Evolutionary conservation across 2,797 vertebrate genomes (phyloP).

Genomic region (Alcedo quadribrachys): DNA sequence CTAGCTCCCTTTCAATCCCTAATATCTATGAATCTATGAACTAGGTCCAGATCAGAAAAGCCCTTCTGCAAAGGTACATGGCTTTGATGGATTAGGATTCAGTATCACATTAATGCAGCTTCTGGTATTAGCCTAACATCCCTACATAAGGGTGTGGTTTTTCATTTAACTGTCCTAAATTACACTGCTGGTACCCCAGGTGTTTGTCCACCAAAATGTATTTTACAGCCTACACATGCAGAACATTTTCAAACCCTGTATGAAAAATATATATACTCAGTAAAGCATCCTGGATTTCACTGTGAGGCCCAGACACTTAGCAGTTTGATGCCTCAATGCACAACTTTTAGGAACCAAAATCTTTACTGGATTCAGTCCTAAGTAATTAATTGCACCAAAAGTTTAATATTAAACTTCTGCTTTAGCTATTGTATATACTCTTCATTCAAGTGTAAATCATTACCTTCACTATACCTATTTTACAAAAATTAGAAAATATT

Average conservation of each 20-base stretch:
- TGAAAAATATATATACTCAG: not conserved
- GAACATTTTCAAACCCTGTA: not conserved
- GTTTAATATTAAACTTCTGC: not conserved
- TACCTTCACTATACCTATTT: not conserved
- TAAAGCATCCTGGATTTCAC: not conserved
- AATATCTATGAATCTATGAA: no score
- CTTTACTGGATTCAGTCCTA: not conserved
- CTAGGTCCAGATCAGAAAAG: not conserved
- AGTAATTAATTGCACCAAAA: not conserved
- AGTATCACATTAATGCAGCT: not conserved
- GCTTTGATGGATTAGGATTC: not conserved
- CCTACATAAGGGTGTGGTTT: not conserved
- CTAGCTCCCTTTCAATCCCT: no score
- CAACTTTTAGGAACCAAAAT: not conserved
- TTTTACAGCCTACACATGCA: not conserved
- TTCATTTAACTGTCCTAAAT: not conserved
- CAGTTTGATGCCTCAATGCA: not conserved
- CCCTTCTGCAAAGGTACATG: not conserved
- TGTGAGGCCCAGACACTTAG: not conserved
- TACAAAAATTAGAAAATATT: not conserved
- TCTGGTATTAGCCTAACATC: not conserved
- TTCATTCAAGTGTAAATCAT: not conserved
- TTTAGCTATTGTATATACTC: not conserved
- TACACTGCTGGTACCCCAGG: not conserved
- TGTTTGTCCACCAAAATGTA: not conserved